Conservation (phyloP, 2,797 vertebrate species). For the Hybognathus amarus region DNA sequence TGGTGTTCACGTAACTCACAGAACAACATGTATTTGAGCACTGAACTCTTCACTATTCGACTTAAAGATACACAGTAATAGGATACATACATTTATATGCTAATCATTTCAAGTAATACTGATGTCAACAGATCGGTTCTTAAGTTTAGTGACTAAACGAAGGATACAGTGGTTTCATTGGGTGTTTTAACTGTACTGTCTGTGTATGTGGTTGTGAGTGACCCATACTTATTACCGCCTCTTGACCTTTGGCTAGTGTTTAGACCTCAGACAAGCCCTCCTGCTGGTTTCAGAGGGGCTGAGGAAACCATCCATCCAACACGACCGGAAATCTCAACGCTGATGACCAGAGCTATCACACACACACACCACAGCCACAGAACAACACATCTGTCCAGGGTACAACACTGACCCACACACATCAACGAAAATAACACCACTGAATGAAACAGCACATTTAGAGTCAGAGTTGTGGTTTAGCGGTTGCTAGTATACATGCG, state of each 20-base stretch:
- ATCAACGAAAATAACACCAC: slow-evolving; percentile 12
- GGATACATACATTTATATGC: background rate
- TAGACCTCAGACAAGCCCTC: slow-evolving; percentile 43
- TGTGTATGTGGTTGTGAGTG: slow-evolving; percentile 30
- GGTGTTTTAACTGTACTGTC: background rate
- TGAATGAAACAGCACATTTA: background rate
- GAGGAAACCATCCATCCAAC: slow-evolving; percentile 40
- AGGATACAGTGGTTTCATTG: background rate
- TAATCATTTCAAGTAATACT: background rate
- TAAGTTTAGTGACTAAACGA: background rate
- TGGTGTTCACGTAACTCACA: background rate
- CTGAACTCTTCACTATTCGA: background rate
- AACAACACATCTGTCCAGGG: slow-evolving; percentile 31
- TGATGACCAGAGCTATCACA: slow-evolving; percentile 22
- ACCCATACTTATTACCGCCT: slow-evolving; percentile 23
- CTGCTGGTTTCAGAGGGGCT: slow-evolving; percentile 23
- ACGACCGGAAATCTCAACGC: slow-evolving; percentile 30
- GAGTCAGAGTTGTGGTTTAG: background rate
- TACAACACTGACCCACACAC: slow-evolving; percentile 17
- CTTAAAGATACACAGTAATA: background rate
- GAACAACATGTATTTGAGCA: background rate
- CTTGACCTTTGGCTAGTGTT: slow-evolving; percentile 37
- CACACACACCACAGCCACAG: slow-evolving; percentile 24
- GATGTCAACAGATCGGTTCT: background rate
- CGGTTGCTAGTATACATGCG: background rate